A percentile compares a stretch with the other conserved stretches of the same genome.
These are phyloP conservation scores for Cyphomyrus discorhynchus DNA, from an alignment of 2,113 vertebrate species.

Conservation along the genomic window DNA sequence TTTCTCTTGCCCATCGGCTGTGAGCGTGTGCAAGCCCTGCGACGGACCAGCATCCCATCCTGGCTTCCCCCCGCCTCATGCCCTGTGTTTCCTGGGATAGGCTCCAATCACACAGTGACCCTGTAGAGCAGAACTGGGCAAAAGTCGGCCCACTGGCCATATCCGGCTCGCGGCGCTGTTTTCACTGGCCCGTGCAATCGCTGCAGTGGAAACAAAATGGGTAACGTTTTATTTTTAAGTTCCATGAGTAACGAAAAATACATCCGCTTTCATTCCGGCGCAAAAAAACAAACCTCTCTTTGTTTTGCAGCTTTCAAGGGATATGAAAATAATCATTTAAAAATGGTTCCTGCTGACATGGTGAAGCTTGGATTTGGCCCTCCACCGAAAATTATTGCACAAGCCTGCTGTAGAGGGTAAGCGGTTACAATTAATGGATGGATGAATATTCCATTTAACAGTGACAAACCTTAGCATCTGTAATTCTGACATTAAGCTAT, in stretches of 20 bases:
- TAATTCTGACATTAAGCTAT: not conserved
- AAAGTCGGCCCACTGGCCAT: not conserved
- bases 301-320: not conserved
- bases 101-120: not conserved
- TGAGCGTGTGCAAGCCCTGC: not conserved
- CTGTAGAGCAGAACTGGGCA: not conserved
- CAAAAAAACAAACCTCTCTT: not conserved
- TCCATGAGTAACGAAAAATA: not conserved
- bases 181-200: not conserved
- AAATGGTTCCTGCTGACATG: not conserved
- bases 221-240: not conserved
- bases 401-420: not conserved
- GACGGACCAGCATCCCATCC: not conserved
- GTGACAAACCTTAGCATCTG: not conserved
- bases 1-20: not conserved
- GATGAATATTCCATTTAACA: slow-evolving; percentile 1
- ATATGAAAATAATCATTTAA: not conserved
- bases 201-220: not conserved
- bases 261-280: not conserved
- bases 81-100: not conserved
- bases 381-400: not conserved
- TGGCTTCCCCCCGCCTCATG: not conserved
- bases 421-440: not conserved
- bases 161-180: not conserved
- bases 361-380: not conserved